These are phyloP conservation scores for Notechis scutatus DNA, from an alignment of 2,113 vertebrate genomes.

Conservation along the genomic window DNA sequence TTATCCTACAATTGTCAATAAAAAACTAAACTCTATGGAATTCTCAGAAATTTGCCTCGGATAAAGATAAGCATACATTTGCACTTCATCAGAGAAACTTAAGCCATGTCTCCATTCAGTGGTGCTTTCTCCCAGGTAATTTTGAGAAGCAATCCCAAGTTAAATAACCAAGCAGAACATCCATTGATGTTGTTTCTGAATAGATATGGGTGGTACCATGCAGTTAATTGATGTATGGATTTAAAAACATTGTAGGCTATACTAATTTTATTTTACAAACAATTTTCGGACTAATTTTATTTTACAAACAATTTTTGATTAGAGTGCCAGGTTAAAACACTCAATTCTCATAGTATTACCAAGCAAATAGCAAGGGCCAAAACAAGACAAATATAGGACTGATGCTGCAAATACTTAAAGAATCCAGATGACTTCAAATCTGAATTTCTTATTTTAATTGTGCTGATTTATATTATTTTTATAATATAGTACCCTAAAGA, in stretches of 20 bases:
- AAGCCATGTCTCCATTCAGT: background rate
- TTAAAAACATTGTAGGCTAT: background rate
- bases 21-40: background rate
- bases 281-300: background rate
- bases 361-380: background rate
- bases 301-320: background rate
- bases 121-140: background rate
- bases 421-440: background rate
- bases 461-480: slow-evolving; percentile 29
- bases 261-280: too few relatives aligned
- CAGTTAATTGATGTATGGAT: background rate
- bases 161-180: background rate
- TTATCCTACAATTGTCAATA: background rate
- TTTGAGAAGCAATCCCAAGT: too few relatives aligned
- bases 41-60: background rate
- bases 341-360: background rate
- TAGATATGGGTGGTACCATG: background rate
- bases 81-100: background rate
- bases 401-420: background rate
- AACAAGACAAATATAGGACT: background rate
- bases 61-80: background rate
- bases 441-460: background rate
- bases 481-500: slow-evolving; percentile 13
- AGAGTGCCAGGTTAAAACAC: background rate
- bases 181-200: background rate